These are phyloP conservation scores for Lepidurus packardi DNA, from an alignment of 1,140 invertebrate species.

Conservation along the genomic window DNA sequence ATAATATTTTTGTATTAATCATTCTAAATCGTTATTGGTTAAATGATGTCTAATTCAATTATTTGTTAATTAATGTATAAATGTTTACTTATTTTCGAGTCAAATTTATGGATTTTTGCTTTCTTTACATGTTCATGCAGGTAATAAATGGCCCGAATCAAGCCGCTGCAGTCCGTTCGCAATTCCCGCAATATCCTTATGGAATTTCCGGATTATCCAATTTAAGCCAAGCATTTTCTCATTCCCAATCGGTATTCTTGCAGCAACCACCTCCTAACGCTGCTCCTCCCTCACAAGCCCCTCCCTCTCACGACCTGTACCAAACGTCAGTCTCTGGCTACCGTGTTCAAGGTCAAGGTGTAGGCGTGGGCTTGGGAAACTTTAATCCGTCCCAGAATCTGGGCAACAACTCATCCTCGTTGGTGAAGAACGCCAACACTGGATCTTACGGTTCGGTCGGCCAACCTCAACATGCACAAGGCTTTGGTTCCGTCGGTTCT, in stretches of 20 bases:
- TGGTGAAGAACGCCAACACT: slow-evolving; percentile 40
- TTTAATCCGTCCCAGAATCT: slow-evolving; percentile 25
- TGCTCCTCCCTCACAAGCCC: slow-evolving; percentile 41
- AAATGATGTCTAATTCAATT: too few species aligned
- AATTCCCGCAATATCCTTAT: slow-evolving; percentile 61
- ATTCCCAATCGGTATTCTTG: slow-evolving; percentile 56
- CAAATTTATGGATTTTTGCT: not conserved
- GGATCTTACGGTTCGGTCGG: slow-evolving; percentile 46
- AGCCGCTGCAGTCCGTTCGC: slow-evolving; percentile 48
- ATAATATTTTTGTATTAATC: too few species aligned
- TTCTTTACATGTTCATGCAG: not conserved
- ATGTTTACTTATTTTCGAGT: not conserved
- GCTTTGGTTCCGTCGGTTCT: slow-evolving; percentile 26
- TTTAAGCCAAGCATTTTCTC: slow-evolving; percentile 17
- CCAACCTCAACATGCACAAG: slow-evolving; percentile 13
- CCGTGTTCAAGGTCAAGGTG: slow-evolving; percentile 47
- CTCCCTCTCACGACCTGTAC: slow-evolving; percentile 70
- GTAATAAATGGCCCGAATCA: slow-evolving; percentile 39
- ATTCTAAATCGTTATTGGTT: too few species aligned
- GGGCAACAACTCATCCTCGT: slow-evolving; percentile 41
- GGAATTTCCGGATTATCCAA: slow-evolving; percentile 44
- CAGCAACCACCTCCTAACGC: slow-evolving; percentile 53
- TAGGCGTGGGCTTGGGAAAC: not conserved
- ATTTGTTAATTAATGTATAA: too few species aligned
- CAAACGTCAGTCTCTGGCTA: slow-evolving; percentile 68